Base-by-base conservation (phyloP, 2,888 invertebrate genomes). In the Agrotis ipsilon region DNA sequence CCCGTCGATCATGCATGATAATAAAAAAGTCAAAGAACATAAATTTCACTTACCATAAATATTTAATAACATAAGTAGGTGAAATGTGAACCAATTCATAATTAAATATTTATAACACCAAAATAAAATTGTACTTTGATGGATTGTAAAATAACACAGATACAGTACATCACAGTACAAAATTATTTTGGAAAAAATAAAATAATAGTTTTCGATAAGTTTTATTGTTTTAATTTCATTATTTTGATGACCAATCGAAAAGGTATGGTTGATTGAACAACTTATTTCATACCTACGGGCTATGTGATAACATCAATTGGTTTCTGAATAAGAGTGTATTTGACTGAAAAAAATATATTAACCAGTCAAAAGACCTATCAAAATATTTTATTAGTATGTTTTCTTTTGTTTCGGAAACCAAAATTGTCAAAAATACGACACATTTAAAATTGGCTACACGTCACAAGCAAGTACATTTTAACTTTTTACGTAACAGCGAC, bases 51-150 rank as follows among this genome's bases (percentile, higher is more conserved):
- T n/a, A 63, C 62, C 62, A 39, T 57, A 39, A n/a, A 39, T 57
- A 57, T n/a, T 18, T 2, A 39, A 39, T 21, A 63, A 24, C 14
- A 63, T 55, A 1, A 54, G 18, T 39, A 57, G 5, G 14, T 55
- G 62, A n/a, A 55, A 63, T 14, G 14, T 63, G 39, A 24, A 24
- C 14, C n/a, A 7, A n/a, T 39, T n/a, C 62, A 63, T 62, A 21
- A 14, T 21, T 18, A 9, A 21, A 19, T 32, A 19, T 27, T 32
- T 19, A 16, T 49, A 19, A 51, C 49, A 19, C 16, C 21, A 39
- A 62, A 62, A 39, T 24, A 52, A 52, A 54, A 54, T 21, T 62
- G 18, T 39, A 55, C 21, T 55, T 55, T 39, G 21, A 54, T 62
- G 32, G 39, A 54, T 16, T 51, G 16, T 27, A 59, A 14, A 46